These are phyloP conservation scores for Camponotus pennsylvanicus DNA, from an alignment of 1,140 invertebrate genomes.

Conservation along the genomic window DNA sequence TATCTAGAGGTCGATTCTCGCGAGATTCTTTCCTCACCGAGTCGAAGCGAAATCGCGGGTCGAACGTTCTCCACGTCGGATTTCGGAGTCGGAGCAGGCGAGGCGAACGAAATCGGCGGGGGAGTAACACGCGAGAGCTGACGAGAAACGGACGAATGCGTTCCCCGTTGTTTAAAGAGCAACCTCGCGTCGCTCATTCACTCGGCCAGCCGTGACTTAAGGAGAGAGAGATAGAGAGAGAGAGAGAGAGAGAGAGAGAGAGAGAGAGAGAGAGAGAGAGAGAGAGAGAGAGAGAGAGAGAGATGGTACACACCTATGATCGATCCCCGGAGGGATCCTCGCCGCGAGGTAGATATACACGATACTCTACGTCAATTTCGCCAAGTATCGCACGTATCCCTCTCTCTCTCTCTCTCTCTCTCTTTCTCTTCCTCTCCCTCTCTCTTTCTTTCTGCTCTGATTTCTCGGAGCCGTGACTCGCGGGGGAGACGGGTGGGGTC, in stretches of 20 bases:
- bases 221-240: too few relatives aligned
- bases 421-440: too few relatives aligned
- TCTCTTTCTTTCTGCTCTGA: constrained; percentile 44
- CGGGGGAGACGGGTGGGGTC: constrained; percentile 15
- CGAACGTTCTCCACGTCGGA: background rate
- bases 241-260: background rate
- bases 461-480: background rate
- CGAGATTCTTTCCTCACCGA: background rate
- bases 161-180: constrained; percentile 42
- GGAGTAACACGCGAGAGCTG: background rate
- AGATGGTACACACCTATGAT: constrained; percentile 23
- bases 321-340: background rate
- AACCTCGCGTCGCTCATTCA: background rate
- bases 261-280: background rate
- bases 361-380: constrained; percentile 65
- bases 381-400: constrained; percentile 26
- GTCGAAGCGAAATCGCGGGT: background rate
- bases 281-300: background rate
- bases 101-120: background rate
- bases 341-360: constrained; percentile 53
- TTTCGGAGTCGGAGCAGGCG: background rate
- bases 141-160: background rate
- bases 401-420: background rate
- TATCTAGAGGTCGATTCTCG: constrained; percentile 19
- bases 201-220: constrained; percentile 40